Evolutionary conservation across 2,113 vertebrate species (phyloP).

Genomic region (Takifugu bimaculatus): DNA sequence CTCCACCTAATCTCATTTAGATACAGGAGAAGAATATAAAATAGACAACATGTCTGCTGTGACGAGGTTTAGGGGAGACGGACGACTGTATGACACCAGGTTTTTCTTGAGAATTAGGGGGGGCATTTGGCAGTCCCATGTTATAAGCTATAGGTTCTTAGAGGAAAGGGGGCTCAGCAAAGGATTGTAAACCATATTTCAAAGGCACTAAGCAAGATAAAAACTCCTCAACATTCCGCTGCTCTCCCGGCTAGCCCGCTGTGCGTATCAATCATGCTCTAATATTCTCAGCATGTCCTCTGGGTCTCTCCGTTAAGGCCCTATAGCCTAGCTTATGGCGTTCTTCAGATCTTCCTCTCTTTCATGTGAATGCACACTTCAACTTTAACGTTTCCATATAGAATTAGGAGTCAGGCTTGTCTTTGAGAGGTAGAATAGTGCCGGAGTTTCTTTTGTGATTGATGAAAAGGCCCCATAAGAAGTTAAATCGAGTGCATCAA

Average conservation of each 20-base stretch:
- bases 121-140: constrained; percentile 28
- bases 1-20: constrained; percentile 6
- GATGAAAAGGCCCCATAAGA: constrained; percentile 22
- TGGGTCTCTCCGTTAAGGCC: constrained; percentile 53
- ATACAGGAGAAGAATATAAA: constrained; percentile 12
- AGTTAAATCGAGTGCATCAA: too few species aligned
- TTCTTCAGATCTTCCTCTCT: constrained; percentile 61
- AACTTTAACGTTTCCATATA: constrained; percentile 54
- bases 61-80: constrained; percentile 4
- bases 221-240: constrained; percentile 49
- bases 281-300: constrained; percentile 65
- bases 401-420: constrained; percentile 46
- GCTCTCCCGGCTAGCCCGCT: constrained; percentile 46
- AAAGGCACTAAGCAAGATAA: constrained; percentile 51
- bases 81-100: constrained; percentile 10
- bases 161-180: constrained; percentile 27
- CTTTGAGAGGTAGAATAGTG: constrained; percentile 26
- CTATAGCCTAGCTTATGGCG: constrained; percentile 62
- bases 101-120: constrained; percentile 46
- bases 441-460: constrained; percentile 19
- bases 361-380: constrained; percentile 59
- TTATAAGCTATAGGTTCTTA: constrained; percentile 58
- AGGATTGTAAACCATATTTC: constrained; percentile 59
- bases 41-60: constrained; percentile 11
- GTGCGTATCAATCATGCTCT: constrained; percentile 65